Percentiles rank a stretch among this genome's conserved stretches.
These are phyloP conservation scores for Eupristina koningsbergeri DNA, from an alignment of 1,140 invertebrate genomes.

Conservation along the genomic window DNA sequence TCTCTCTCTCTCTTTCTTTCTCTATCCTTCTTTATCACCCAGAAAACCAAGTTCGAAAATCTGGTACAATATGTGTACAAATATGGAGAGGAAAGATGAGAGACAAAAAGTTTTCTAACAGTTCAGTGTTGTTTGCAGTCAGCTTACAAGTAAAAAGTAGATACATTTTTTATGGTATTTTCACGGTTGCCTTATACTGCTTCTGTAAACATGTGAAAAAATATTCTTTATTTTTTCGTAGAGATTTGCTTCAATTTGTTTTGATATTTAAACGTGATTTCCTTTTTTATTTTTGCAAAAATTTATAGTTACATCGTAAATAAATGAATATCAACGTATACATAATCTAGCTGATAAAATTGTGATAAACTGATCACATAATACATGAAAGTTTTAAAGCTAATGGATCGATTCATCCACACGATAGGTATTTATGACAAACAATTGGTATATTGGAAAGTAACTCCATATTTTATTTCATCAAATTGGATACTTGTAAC, in stretches of 20 bases:
- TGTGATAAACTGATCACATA: too few species aligned
- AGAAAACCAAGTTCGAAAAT: neutral
- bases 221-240: neutral
- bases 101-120: neutral
- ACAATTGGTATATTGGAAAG: neutral
- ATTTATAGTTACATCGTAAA: neutral
- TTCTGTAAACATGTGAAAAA: neutral
- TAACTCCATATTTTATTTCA: too few species aligned
- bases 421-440: neutral
- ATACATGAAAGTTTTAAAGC: neutral
- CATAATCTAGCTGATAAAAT: neutral
- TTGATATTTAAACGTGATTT: neutral
- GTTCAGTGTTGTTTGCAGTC: neutral
- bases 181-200: neutral
- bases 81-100: neutral
- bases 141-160: neutral
- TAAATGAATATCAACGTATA: neutral
- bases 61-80: neutral
- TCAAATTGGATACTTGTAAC: too few species aligned
- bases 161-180: slow-evolving; percentile 26
- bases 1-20: neutral
- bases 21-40: neutral
- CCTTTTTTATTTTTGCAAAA: too few species aligned
- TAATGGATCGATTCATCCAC: neutral
- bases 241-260: neutral